These are phyloP conservation scores for Cranoglanis bouderius DNA, from an alignment of 2,113 vertebrate genomes.

Conservation along the genomic window DNA sequence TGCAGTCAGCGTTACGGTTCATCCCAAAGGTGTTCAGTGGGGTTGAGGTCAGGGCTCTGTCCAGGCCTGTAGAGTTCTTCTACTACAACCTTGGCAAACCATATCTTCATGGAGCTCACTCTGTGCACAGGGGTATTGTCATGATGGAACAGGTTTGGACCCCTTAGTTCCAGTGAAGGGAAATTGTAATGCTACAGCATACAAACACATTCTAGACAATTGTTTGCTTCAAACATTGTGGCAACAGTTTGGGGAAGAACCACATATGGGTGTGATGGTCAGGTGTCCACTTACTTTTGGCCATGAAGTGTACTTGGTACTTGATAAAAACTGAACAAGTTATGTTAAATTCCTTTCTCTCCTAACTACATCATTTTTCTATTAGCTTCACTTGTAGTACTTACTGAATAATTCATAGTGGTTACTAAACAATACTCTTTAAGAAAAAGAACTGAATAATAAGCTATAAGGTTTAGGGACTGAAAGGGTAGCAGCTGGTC, in stretches of 20 bases:
- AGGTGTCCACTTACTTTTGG: background rate
- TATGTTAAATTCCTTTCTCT: background rate
- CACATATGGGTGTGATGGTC: background rate
- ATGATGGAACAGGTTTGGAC: background rate
- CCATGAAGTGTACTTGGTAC: background rate
- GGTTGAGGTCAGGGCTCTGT: background rate
- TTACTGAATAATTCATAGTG: background rate
- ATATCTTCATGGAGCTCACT: background rate
- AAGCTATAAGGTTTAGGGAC: background rate
- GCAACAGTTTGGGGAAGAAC: background rate
- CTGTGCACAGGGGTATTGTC: background rate
- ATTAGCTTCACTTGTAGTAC: background rate
- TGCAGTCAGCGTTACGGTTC: background rate
- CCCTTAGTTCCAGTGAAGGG: background rate
- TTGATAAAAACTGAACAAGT: background rate
- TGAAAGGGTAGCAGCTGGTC: background rate
- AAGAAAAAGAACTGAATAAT: background rate
- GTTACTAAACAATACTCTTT: background rate
- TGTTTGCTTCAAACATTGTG: background rate
- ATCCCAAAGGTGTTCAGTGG: background rate
- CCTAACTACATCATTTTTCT: background rate
- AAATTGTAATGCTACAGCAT: background rate
- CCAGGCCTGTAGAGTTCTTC: background rate
- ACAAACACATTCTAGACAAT: too few relatives aligned
- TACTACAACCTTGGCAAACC: background rate